Evolutionary conservation across 2,113 vertebrate species (phyloP), one percentile per base, ranked within the genome.

Genomic region (Trichechus manatus): DNA sequence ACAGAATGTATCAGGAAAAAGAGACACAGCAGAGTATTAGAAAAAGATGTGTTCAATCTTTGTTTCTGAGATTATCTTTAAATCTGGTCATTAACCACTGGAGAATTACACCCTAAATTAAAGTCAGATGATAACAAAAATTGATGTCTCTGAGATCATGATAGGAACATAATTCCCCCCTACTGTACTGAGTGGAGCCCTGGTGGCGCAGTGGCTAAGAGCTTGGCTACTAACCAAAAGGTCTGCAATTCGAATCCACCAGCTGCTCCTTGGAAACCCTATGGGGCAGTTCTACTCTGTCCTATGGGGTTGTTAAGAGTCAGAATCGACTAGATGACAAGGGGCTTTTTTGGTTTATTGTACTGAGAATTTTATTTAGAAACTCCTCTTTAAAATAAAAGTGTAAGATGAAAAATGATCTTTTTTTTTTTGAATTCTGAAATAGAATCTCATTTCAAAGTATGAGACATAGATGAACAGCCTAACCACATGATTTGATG

Each of bases 21-120:
- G 50, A 85, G 84, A 89, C 86, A 96, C 5, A 93, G 36, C 33
- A 61, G 42, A 77, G 3, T n/a, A 53, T 92, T 86, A 94, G 70
- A 53, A 25, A 88, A 88, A 81, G 83, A 36, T 29, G 72, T 93
- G 87, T 95, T 98, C 94, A 97, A 95, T 98, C 94, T 98, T 98
- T 70, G 97, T 97, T 98, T 98, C 91, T 94, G 10, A 97, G 94
- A 53, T 77, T 1, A 0, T 95, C 94, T 96, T 98, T 96, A 97
- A 97, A 94, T 97, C 75, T 95, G 44, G 70, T 95, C 97, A 98
- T 97, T 97, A 97, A 95, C 98, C 97, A 97, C 53, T 96, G 85
- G 81, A 78, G 47, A 96, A 97, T 68, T 82, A 87, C 72, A 64
- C 82, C 85, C 44, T 92, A 97, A 98, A 97, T 93, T 92, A 97